These are phyloP conservation scores for Cotesia congregata DNA, from an alignment of 2,888 invertebrate species.

Conservation along the genomic window DNA sequence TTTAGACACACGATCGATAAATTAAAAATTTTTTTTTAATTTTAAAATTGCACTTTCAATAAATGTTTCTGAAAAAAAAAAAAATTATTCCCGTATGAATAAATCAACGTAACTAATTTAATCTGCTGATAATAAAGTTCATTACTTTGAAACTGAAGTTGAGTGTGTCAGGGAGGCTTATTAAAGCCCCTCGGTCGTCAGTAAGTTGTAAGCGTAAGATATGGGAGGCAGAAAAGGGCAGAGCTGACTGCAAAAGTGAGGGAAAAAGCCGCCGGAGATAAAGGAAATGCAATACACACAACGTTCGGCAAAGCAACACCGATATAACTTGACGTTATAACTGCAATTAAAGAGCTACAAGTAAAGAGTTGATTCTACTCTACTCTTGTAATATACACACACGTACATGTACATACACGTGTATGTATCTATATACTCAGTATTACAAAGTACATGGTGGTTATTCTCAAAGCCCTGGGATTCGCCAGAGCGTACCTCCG, in stretches of 20 bases:
- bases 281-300: constrained; percentile 30
- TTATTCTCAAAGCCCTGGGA: constrained; percentile 60
- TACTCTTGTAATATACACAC: background rate
- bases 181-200: background rate
- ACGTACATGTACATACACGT: constrained; percentile 45
- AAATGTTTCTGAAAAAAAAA: too few relatives aligned
- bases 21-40: background rate
- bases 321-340: constrained; percentile 24
- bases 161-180: background rate
- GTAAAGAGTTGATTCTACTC: background rate
- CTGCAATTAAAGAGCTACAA: constrained; percentile 51
- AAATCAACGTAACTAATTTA: background rate
- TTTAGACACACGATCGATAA: background rate
- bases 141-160: background rate
- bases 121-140: background rate
- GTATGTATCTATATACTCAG: background rate
- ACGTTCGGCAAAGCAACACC: constrained; percentile 14
- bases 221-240: background rate
- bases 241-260: constrained; percentile 17
- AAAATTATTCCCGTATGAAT: background rate
- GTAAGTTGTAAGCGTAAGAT: background rate
- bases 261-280: constrained; percentile 35
- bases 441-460: background rate
- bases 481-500: constrained; percentile 68
- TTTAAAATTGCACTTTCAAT: background rate